Conservation (phyloP, 2,113 vertebrate genomes). For the Myotis brandtii region DNA sequence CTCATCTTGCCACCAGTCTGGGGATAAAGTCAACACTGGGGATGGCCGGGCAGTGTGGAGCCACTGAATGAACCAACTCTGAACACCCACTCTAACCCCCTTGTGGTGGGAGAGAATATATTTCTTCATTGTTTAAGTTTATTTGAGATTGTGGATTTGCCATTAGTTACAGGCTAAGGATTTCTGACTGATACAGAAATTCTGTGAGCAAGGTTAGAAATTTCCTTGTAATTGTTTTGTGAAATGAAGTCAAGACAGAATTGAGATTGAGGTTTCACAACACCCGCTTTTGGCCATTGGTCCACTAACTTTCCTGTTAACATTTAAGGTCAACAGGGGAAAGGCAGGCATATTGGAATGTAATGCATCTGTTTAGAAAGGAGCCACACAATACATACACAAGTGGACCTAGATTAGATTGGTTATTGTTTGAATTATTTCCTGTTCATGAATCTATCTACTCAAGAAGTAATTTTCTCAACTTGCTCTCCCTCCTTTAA, state of each 20-base stretch:
- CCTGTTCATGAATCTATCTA: background rate
- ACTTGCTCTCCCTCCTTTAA: background rate
- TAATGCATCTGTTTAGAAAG: background rate
- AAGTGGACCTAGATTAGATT: background rate
- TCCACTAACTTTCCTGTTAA: background rate
- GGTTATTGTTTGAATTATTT: background rate
- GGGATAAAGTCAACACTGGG: background rate
- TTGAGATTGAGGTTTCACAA: background rate
- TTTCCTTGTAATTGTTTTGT: background rate
- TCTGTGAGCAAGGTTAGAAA: background rate
- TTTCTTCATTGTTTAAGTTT: background rate
- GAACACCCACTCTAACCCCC: background rate
- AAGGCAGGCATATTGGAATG: background rate
- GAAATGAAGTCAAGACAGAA: background rate
- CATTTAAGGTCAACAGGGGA: too few species aligned
- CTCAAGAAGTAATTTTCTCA: background rate
- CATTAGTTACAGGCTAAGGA: background rate
- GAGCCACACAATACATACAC: too few species aligned
- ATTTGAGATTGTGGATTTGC: background rate
- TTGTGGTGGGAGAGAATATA: background rate
- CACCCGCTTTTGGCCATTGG: background rate
- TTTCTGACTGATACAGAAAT: background rate
- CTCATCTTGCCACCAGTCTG: background rate
- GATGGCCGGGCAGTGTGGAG: fast-evolving
- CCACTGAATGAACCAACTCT: background rate